Evolutionary conservation across 2,888 invertebrate genomes (phyloP), one percentile per base, ranked within the genome.

Genomic region (Acholoe squamosa): DNA sequence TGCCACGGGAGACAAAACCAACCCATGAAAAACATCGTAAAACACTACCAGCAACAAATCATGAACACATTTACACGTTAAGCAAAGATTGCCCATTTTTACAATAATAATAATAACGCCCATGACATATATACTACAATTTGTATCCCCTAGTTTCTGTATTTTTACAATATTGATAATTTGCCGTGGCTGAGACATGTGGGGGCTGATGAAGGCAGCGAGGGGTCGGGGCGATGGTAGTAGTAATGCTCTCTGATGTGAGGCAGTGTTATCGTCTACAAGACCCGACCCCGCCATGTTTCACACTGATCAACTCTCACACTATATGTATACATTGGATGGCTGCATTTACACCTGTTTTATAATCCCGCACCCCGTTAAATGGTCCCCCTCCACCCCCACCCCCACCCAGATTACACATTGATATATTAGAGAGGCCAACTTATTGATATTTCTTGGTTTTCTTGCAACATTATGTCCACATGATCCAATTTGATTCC

Each of bases 171-270:
- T 43, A 7, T 43, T 7, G 5, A 43, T 43, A 43, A 3, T 43
- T 7, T 43, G 43, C 43, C 10, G 43, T n/a, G 61, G 61, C 61
- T 3, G 61, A 61, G 61, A 10, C 5, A 43, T 43, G 43, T 54
- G 10, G 54, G 12, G 54, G 19, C 54, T 14, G 54, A 33, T 31
- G 80, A 10, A 34, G 7, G n/a, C n/a, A 43, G 80, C 7, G 43
- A 19, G 80, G 80, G 25, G 33, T 80, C 43, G 80, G 77, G 80
- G 25, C 33, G 80, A 22, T 80, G 80, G 43, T 80, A 80, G n/a
- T 77, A 31, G 31, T 34, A 34, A 31, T 80, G 80, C 80, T 80
- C 71, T 71, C 25, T 80, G 80, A 80, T 80, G 33, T 80, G 80
- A 80, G 25, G 43, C 80, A 80, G 80, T 80, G 43, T 3, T 43